Percentiles rank a stretch among this genome's conserved stretches.
Evolutionary conservation across 2,888 invertebrate genomes (phyloP).

Genomic region (Agrotis ipsilon): DNA sequence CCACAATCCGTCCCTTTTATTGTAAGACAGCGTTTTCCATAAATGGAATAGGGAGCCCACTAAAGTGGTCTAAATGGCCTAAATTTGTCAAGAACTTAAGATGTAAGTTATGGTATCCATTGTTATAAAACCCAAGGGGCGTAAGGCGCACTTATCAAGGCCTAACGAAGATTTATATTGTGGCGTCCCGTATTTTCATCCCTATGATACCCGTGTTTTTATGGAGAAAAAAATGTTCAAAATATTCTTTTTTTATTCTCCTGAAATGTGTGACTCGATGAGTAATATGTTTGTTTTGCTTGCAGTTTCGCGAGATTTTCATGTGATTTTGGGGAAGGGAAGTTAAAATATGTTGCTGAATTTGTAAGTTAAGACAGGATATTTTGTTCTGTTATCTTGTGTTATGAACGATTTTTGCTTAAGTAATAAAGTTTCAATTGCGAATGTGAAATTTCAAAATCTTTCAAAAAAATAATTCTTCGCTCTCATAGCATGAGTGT

Average conservation of each 20-base stretch:
- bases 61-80: constrained; percentile 75
- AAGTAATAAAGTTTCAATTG: too few species aligned
- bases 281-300: constrained; percentile 61
- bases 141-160: constrained; percentile 78
- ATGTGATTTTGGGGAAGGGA: constrained; percentile 13
- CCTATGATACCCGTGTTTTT: constrained; percentile 57
- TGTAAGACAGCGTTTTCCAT: constrained; percentile 52
- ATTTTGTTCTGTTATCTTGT: neutral
- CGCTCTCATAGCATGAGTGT: too few species aligned
- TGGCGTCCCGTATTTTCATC: constrained; percentile 70
- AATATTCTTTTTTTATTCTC: constrained; percentile 67
- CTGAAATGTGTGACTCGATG: constrained; percentile 50
- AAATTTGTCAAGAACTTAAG: constrained; percentile 80
- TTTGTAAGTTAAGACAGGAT: neutral
- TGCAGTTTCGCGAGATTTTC: constrained; percentile 37
- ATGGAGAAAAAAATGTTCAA: constrained; percentile 59
- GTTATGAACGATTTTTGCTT: neutral
- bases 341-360: constrained; percentile 9
- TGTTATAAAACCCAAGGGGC: constrained; percentile 70
- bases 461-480: too few species aligned
- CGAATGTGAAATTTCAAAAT: too few species aligned
- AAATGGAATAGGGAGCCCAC: constrained; percentile 56
- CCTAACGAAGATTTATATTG: constrained; percentile 80
- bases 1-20: constrained; percentile 39
- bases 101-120: constrained; percentile 79